Evolutionary conservation across 2,113 vertebrate genomes (phyloP), one percentile per base, ranked within the genome.

Genomic region (Nettapus auritus): DNA sequence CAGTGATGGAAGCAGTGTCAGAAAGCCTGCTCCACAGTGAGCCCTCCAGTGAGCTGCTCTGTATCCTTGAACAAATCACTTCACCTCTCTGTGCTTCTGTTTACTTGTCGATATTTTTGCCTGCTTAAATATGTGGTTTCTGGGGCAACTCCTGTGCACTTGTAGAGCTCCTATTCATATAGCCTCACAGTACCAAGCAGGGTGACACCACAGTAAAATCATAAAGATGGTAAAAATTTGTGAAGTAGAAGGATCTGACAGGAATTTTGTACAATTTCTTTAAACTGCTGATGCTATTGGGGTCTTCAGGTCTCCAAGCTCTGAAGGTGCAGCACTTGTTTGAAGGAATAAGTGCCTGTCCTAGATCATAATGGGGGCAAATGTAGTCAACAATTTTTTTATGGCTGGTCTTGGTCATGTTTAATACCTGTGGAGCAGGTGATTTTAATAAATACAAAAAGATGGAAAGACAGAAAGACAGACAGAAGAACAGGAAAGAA

Each of bases 401-500:
- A 68, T 64, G 66, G 46, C 29, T 70, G 74, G 53, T 34, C 53
- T 88, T 84, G 60, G 60, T 82, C 88, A 85, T 52, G 74, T 81
- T 96, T 96, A 96, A 94, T 92, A 93, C 66, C 77, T 86, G 86
- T 82, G 74, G 77, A 95, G 80, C 36, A 89, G 74, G 62, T 90
- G 86, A 90, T 95, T 84, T 92, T 86, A 95, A 94, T 93, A 95
- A 95, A 86, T 75, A 78, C 22, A 86, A 95, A 82, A 48, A 50
- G 40, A 95, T 10, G 75, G 55, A 63, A 91, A 94, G 62, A 36
- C 34, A 87, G 86, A 92, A 89, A 93, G 62, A 38, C 42, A 25
- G 91, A 36, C 46, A 48, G 40, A 94, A 22, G 75, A 50, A 66
- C 46, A 93, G 92, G 88, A 84, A 59, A 52, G 38, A 96, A 21